Percentiles rank a stretch among this genome's conserved stretches.
phyloP scores from a whole-genome alignment of 2,113 vertebrate species.

The Xenopus laevis region DNA sequence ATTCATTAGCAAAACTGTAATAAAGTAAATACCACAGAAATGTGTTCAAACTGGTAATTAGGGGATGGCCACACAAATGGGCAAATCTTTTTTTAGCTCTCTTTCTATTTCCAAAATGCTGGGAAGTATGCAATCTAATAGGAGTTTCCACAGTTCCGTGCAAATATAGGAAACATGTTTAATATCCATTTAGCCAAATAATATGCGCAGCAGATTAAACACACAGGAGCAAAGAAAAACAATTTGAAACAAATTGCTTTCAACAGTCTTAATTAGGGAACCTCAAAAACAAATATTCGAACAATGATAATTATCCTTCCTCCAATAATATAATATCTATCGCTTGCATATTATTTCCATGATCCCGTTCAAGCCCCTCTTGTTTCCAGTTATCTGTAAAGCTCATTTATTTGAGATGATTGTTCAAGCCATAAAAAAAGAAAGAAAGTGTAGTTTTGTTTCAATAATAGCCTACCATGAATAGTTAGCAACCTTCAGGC shows the following conservation, averaged over 20 bases:
- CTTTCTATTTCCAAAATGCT: too few species aligned
- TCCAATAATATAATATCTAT: constrained; percentile 63
- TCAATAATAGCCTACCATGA: constrained; percentile 74
- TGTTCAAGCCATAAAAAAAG: constrained; percentile 58
- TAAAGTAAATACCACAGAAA: too few species aligned
- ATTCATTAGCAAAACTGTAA: too few species aligned
- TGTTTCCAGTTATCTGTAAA: constrained; percentile 63
- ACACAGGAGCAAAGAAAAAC: too few species aligned
- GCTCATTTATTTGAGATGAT: constrained; percentile 69
- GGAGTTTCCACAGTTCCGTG: too few species aligned
- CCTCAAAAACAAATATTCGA: constrained; percentile 63
- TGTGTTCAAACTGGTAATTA: too few species aligned
- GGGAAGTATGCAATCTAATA: too few species aligned
- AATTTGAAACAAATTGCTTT: constrained; percentile 9
- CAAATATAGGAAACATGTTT: too few species aligned
- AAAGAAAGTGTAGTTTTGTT: constrained; percentile 59
- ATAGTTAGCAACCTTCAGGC: constrained; percentile 79
- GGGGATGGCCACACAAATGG: too few species aligned
- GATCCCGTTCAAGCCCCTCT: constrained; percentile 64
- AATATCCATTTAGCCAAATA: too few species aligned
- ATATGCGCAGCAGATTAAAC: too few species aligned
- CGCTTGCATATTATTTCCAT: constrained; percentile 70
- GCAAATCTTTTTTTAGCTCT: too few species aligned
- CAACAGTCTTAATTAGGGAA: constrained; percentile 61
- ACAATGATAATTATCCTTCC: constrained; percentile 62